These are phyloP conservation scores for Drosophila pachea DNA, from an alignment of 1,140 invertebrate species.

Conservation along the genomic window DNA sequence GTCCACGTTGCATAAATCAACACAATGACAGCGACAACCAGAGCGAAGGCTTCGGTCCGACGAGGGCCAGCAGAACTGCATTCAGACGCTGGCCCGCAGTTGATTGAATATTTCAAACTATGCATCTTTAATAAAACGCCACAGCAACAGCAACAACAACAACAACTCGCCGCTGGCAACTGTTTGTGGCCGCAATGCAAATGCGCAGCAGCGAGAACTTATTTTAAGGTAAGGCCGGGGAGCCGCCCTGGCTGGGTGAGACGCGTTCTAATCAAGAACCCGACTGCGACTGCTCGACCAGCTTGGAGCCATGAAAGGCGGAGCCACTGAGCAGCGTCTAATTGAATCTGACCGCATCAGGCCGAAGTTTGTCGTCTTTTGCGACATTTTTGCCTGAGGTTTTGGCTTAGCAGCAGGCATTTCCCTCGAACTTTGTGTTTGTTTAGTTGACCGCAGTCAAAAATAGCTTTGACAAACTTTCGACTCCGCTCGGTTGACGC, in stretches of 20 bases:
- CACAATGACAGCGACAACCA: conserved; percentile 42
- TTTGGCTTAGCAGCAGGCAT: conserved; percentile 17
- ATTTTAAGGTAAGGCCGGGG: conserved; percentile 48
- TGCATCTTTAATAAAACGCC: conserved; percentile 75
- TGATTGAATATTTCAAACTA: conserved; percentile 76
- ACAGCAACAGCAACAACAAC: conserved; percentile 43
- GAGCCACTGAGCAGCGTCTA: conserved; percentile 45
- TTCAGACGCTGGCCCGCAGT: conserved; percentile 48
- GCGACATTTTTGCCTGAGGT: conserved; percentile 64
- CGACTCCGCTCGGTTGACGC: conserved; percentile 25
- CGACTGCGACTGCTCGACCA: conserved; percentile 15
- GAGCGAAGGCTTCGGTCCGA: too few relatives aligned
- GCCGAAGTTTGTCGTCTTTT: conserved; percentile 69
- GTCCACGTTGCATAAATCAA: conserved; percentile 75
- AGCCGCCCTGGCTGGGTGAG: conserved; percentile 31
- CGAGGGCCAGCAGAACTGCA: conserved; percentile 18
- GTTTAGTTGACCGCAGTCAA: conserved; percentile 77
- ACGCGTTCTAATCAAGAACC: conserved; percentile 60
- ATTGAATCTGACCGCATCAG: conserved; percentile 74
- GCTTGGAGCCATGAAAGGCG: too few relatives aligned
- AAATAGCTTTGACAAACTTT: conserved; percentile 74
- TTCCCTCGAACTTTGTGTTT: conserved; percentile 58
- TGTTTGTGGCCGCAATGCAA: conserved; percentile 69
- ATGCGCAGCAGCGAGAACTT: conserved; percentile 55
- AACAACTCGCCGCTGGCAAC: conserved; percentile 36